Evolutionary conservation across 2,113 vertebrate species (phyloP).

Genomic region (Anolis sagrei): DNA sequence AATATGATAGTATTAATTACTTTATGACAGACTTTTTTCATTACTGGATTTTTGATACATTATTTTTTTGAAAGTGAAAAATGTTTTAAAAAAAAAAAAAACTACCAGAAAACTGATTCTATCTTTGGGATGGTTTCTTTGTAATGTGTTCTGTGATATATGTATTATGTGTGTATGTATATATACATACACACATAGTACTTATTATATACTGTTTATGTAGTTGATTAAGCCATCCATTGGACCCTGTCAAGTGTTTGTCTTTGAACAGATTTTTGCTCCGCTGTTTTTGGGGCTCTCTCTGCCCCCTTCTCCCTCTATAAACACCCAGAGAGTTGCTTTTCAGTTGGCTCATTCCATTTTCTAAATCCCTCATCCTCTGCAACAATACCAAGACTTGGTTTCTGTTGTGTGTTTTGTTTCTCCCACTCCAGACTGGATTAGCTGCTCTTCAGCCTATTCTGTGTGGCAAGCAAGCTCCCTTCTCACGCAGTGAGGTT

Average conservation of each 20-base stretch:
- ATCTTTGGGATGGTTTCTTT: too few species aligned
- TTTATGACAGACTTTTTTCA: too few species aligned
- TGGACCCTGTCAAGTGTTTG: neutral
- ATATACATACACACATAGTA: too few species aligned
- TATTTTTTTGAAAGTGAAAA: too few species aligned
- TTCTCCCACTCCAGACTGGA: neutral
- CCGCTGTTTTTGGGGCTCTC: neutral
- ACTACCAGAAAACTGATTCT: too few species aligned
- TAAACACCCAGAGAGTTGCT: neutral
- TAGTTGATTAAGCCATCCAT: too few species aligned
- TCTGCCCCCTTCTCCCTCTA: conserved; percentile 6
- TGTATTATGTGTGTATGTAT: too few species aligned
- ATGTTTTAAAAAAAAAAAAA: too few species aligned
- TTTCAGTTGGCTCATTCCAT: neutral
- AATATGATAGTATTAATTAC: too few species aligned
- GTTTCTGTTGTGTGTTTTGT: neutral
- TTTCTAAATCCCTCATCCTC: neutral
- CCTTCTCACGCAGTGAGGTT: conserved; percentile 64
- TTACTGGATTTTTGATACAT: too few species aligned
- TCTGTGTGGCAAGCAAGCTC: conserved; percentile 55
- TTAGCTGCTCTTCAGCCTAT: conserved; percentile 54
- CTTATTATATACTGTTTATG: too few species aligned
- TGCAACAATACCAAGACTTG: conserved; percentile 21
- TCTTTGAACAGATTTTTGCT: neutral
- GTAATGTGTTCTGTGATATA: too few species aligned